Conservation (phyloP, 1,140 invertebrate genomes). For the Trissolcus basalis region DNA sequence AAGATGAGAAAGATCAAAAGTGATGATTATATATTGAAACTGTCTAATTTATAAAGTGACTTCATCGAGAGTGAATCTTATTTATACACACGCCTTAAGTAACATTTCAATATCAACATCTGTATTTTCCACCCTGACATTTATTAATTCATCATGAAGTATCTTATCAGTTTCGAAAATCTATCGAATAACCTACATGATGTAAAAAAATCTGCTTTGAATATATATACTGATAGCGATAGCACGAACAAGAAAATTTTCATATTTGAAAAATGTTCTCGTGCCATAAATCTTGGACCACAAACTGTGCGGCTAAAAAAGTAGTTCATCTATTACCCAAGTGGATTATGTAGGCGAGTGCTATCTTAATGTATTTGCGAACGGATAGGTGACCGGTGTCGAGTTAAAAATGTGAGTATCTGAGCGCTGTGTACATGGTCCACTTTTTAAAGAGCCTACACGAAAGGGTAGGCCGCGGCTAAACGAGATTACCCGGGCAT, state of each 20-base stretch:
- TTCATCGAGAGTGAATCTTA: background rate
- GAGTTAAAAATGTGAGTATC: conserved; percentile 62
- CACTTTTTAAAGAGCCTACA: conserved; percentile 53
- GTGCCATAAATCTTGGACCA: conserved; percentile 19
- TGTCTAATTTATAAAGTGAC: conserved; percentile 5
- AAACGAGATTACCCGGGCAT: conserved; percentile 35
- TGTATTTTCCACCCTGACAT: conserved; percentile 13
- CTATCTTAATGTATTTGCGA: conserved; percentile 56
- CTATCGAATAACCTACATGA: conserved; percentile 12
- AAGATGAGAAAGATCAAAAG: conserved; percentile 8
- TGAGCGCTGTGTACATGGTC: conserved; percentile 22
- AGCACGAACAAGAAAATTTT: conserved; percentile 3
- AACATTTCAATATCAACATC: conserved; percentile 18
- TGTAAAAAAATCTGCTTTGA: conserved; percentile 3
- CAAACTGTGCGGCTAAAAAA: conserved; percentile 27
- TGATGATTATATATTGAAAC: background rate
- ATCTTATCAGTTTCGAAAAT: conserved; percentile 24
- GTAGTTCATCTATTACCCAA: conserved; percentile 37
- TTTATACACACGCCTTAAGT: conserved; percentile 4
- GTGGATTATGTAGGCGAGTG: conserved; percentile 47
- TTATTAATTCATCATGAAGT: conserved; percentile 18
- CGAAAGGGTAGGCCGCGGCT: conserved; percentile 61
- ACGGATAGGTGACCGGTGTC: conserved; percentile 53
- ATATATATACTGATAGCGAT: conserved; percentile 3
- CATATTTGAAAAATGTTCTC: conserved; percentile 7